These are phyloP conservation scores for Anthoptus insignis DNA, from an alignment of 2,888 invertebrate genomes.

Conservation along the genomic window DNA sequence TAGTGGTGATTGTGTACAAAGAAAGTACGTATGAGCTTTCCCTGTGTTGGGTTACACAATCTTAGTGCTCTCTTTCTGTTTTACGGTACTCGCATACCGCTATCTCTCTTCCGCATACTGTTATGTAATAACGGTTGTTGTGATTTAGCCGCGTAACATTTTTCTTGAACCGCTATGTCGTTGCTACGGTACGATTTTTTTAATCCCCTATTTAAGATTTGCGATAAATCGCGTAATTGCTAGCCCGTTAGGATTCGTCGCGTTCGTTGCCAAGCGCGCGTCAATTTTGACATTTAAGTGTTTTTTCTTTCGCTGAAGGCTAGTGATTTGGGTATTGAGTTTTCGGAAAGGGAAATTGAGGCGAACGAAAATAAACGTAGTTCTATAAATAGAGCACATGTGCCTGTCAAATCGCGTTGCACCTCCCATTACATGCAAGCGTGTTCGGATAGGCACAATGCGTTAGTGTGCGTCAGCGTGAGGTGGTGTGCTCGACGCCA, in stretches of 20 bases:
- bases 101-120: slow-evolving; percentile 70
- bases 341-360: slow-evolving; percentile 38
- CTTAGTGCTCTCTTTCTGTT: slow-evolving; percentile 69
- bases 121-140: slow-evolving; percentile 86
- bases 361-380: slow-evolving; percentile 46
- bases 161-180: slow-evolving; percentile 75
- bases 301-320: background rate
- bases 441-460: slow-evolving; percentile 53
- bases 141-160: slow-evolving; percentile 82
- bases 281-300: too few species aligned
- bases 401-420: slow-evolving; percentile 75
- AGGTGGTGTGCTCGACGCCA: slow-evolving; percentile 67
- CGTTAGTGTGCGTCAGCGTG: slow-evolving; percentile 54
- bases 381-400: slow-evolving; percentile 75
- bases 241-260: slow-evolving; percentile 26
- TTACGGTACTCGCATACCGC: slow-evolving; percentile 49
- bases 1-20: slow-evolving; percentile 64
- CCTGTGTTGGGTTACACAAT: slow-evolving; percentile 84
- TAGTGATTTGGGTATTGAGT: slow-evolving; percentile 1
- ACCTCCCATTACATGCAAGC: slow-evolving; percentile 55
- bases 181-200: slow-evolving; percentile 57
- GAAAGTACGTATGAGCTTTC: slow-evolving; percentile 84
- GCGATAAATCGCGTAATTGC: slow-evolving; percentile 42
- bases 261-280: slow-evolving; percentile 1
- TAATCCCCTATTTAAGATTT: slow-evolving; percentile 57